Conservation (phyloP, 2,113 vertebrate species). For the Nasalis larvatus region DNA sequence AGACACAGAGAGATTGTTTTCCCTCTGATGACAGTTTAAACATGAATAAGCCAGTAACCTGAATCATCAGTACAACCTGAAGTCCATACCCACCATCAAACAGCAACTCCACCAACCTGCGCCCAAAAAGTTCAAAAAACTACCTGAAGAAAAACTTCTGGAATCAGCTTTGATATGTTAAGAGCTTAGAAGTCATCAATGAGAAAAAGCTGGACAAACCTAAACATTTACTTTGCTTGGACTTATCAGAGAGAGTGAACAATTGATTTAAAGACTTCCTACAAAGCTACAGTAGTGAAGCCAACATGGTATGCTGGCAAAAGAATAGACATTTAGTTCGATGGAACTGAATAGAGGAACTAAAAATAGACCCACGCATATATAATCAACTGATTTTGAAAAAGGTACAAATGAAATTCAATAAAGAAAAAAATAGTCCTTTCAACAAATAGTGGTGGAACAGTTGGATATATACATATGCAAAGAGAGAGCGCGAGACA, state of each 20-base stretch:
- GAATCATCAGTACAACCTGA: background rate
- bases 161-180: background rate
- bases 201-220: background rate
- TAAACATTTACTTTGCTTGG: background rate
- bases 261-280: background rate
- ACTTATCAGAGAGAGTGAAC: background rate
- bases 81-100: background rate
- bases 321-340: background rate
- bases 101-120: background rate
- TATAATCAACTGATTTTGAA: background rate
- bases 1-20: background rate
- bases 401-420: background rate
- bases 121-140: background rate
- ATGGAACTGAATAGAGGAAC: background rate
- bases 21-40: conserved; percentile 5
- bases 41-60: background rate
- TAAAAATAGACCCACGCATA: background rate
- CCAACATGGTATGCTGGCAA: background rate
- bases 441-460: background rate
- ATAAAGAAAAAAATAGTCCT: background rate
- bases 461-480: background rate
- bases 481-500: background rate
- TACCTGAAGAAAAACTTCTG: background rate
- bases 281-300: background rate
- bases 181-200: background rate